Evolutionary conservation across 2,888 invertebrate genomes (phyloP), one percentile per base, ranked within the genome.

Genomic region (Gerris lacustris): DNA sequence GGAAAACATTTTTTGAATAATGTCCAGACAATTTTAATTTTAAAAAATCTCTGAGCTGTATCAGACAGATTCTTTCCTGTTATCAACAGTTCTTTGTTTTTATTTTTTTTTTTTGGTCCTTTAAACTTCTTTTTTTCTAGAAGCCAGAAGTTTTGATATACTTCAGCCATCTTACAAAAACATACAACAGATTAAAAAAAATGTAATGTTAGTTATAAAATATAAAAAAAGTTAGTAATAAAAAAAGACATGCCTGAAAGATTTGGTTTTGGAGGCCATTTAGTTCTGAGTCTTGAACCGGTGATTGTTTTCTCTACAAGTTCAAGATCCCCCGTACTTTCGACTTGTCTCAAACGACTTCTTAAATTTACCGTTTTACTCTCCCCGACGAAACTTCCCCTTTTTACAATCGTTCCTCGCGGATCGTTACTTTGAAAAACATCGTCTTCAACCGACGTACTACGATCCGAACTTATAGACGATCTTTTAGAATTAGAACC

Each of bases 171-270:
- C 31, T 31, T 31, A 4, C 31, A 31, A 31, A 31, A 31, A 31
- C 31, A 31, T 31, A 31, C 1, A 31, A 31, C 31, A 31, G 31
- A 31, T 31, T 31, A 31, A 31, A 31, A 31, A 31, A 31, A 31
- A 31, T 31, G 31, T 31, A 9, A 55, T 55, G 55, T 55, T 9
- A 55, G 55, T 55, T 55, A 55, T 11, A 11, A 55, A 55, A 55
- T 15, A 11, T 55, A 55, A 55, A 55, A 55, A 11, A 11, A 55
- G 15, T 11, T 9, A 15, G 9, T 55, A 55, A 5, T 55, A 4
- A 55, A 55, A 55, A 55, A 55, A 15, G 9, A 64, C 64, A 64
- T 64, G 64, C 64, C 64, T 64, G 64, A n/a, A 9, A 64, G 18
- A 31, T 64, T 64, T 31, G 17, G 9, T 31, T 64, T 31, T 31